These are phyloP conservation scores for Amblyornis subalaris DNA, from an alignment of 2,113 vertebrate species.

Conservation along the genomic window DNA sequence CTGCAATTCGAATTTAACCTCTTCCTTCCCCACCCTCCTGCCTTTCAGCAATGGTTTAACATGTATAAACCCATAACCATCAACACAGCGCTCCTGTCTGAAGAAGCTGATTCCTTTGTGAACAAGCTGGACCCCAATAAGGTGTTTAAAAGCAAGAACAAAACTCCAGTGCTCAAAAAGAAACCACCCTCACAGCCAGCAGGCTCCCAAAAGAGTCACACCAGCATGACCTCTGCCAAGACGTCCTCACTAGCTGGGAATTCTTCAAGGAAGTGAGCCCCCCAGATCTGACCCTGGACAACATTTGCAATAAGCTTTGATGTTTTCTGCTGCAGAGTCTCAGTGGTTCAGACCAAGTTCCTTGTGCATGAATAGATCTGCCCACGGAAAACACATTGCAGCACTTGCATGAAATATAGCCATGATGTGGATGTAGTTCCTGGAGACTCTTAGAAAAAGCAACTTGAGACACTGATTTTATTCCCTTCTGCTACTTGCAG, in stretches of 20 bases:
- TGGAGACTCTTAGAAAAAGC: not conserved
- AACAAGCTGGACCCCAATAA: slow-evolving; percentile 92
- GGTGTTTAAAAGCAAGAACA: slow-evolving; percentile 87
- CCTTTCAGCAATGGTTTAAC: slow-evolving; percentile 91
- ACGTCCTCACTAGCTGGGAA: slow-evolving; percentile 18
- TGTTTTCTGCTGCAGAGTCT: not conserved
- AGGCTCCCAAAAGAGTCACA: slow-evolving; percentile 60
- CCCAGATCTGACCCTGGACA: not conserved
- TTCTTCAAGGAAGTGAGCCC: slow-evolving; percentile 47
- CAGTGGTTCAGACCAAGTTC: not conserved
- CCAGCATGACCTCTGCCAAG: slow-evolving; percentile 61
- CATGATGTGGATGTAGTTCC: not conserved
- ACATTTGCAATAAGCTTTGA: not conserved
- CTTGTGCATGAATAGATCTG: not conserved
- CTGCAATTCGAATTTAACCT: not conserved
- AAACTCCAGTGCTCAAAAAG: slow-evolving; percentile 83
- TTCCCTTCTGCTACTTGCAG: not conserved
- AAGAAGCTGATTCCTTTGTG: slow-evolving; percentile 77
- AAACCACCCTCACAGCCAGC: slow-evolving; percentile 73
- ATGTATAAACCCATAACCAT: slow-evolving; percentile 91
- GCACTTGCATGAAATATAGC: slow-evolving; percentile 2
- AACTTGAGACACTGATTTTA: not conserved
- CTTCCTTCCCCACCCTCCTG: not conserved
- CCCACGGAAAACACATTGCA: not conserved
- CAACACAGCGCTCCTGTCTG: slow-evolving; percentile 70